Evolutionary conservation across 64 coral and sea anemone genomes (phyloP).

Genomic region (Pocillopora verrucosa): DNA sequence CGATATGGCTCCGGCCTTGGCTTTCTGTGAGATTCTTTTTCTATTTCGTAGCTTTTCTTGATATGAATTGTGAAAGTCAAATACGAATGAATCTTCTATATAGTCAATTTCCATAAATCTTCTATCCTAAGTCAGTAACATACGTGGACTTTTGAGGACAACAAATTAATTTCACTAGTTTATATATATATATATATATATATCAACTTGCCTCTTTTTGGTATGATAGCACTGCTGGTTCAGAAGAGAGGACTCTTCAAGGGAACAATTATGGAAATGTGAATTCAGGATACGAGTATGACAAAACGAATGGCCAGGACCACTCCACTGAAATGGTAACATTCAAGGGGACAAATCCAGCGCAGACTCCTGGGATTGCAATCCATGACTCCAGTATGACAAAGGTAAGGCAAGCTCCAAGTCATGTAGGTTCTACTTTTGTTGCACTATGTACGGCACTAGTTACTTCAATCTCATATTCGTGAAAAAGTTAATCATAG

Average conservation of each 20-base stretch:
- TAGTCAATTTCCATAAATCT: no score
- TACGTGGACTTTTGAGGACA: no score
- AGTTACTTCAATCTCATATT: background rate
- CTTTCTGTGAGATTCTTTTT: no score
- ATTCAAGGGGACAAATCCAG: background rate
- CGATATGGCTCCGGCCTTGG: no score
- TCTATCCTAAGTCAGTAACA: no score
- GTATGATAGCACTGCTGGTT: background rate
- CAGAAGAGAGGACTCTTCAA: background rate
- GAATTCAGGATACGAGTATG: background rate
- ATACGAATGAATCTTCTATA: no score
- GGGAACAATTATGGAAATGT: background rate
- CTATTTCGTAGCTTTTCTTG: no score
- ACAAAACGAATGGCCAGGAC: background rate
- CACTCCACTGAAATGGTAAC: background rate
- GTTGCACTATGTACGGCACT: background rate
- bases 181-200: no score
- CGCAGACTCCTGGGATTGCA: slow-evolving; percentile 2
- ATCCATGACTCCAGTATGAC: slow-evolving; percentile 5
- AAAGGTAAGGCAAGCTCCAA: background rate
- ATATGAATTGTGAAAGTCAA: no score
- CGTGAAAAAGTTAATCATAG: no score
- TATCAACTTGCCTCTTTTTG: background rate
- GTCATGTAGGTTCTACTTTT: background rate
- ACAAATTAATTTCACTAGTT: background rate